phyloP scores from a whole-genome alignment of 2,113 vertebrate species.

The Notarius quadriscutis region DNA sequence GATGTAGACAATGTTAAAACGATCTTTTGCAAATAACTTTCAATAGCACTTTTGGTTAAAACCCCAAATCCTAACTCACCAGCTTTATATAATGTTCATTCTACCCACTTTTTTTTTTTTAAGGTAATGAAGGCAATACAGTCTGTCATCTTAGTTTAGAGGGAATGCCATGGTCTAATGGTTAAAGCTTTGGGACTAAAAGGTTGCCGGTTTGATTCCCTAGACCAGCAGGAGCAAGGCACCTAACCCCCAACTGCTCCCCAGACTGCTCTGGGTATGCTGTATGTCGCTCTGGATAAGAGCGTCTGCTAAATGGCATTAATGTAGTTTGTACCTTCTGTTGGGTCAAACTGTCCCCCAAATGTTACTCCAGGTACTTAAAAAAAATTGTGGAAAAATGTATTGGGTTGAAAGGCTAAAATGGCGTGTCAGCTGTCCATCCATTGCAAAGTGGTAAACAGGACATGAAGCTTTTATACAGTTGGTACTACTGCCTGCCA shows the following conservation, averaged over 20 bases:
- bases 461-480: neutral
- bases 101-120: neutral
- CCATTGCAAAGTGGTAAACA: neutral
- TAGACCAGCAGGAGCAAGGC: too few relatives aligned
- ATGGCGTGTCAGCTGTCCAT: neutral
- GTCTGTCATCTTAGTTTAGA: neutral
- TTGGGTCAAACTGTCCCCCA: neutral
- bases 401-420: neutral
- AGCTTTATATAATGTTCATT: neutral
- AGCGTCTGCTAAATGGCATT: too few relatives aligned
- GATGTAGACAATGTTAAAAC: neutral
- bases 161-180: too few relatives aligned
- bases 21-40: neutral
- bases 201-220: too few relatives aligned
- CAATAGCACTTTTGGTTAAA: neutral
- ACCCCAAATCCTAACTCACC: neutral
- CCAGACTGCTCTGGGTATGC: too few relatives aligned
- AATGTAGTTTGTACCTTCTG: neutral
- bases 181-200: too few relatives aligned
- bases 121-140: neutral
- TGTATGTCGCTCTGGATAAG: too few relatives aligned
- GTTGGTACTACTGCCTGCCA: neutral
- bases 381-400: neutral
- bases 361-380: neutral
- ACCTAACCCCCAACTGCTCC: too few relatives aligned